Evolutionary conservation across 2,888 invertebrate genomes (phyloP).

Genomic region (Drosophila greeni): DNA sequence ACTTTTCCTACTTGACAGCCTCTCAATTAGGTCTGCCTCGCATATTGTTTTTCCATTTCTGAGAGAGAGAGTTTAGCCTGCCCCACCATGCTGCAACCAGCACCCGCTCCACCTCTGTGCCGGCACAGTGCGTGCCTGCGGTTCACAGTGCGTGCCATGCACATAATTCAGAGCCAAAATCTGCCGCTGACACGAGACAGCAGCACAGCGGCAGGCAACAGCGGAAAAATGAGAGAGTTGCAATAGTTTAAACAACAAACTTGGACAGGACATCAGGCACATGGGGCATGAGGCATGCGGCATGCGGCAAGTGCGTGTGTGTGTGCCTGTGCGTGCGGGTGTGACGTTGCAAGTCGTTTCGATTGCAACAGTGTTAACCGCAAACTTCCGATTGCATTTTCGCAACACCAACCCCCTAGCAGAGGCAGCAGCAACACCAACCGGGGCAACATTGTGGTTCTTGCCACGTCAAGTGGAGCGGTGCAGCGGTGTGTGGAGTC

Average conservation of each 20-base stretch:
- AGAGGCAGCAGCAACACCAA: slow-evolving; percentile 11
- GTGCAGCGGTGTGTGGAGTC: slow-evolving; percentile 3
- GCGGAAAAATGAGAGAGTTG: slow-evolving; percentile 47
- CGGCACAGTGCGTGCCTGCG: slow-evolving; percentile 50
- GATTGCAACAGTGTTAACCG: slow-evolving; percentile 60
- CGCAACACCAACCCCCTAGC: slow-evolving; percentile 42
- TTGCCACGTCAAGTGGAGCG: slow-evolving; percentile 16
- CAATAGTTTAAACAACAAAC: slow-evolving; percentile 60
- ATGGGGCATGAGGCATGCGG: neutral
- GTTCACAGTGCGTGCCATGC: slow-evolving; percentile 56
- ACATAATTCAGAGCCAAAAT: slow-evolving; percentile 60
- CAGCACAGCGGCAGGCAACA: slow-evolving; percentile 28
- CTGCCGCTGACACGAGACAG: slow-evolving; percentile 55
- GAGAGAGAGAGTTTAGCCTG: neutral
- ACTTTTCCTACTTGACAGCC: slow-evolving; percentile 15
- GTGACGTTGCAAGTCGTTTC: slow-evolving; percentile 55
- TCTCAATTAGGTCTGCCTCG: slow-evolving; percentile 17
- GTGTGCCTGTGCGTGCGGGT: slow-evolving; percentile 26
- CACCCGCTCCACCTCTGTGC: neutral
- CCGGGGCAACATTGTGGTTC: slow-evolving; percentile 29
- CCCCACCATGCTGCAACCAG: neutral
- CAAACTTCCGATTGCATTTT: slow-evolving; percentile 61
- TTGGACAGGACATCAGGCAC: slow-evolving; percentile 33
- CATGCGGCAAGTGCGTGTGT: slow-evolving; percentile 8
- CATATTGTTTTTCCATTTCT: slow-evolving; percentile 24